phyloP scores from a whole-genome alignment of 2,797 vertebrate species.

The Tympanoctomys barrerae region DNA sequence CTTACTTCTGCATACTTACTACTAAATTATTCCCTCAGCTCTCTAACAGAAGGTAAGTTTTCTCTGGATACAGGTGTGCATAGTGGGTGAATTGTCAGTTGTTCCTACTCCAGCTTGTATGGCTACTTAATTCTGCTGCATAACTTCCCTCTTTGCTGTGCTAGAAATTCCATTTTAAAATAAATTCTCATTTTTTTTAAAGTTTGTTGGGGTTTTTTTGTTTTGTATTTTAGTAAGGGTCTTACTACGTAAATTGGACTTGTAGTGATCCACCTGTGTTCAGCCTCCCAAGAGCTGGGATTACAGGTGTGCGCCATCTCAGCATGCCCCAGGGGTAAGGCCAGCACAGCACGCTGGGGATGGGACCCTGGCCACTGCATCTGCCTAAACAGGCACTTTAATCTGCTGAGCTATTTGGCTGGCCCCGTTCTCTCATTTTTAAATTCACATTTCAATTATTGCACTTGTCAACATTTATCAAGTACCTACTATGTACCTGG shows the following conservation, averaged over 20 bases:
- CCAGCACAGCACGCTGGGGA: no score
- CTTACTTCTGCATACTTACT: not conserved
- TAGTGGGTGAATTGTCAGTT: rapidly evolving
- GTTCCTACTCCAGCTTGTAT: not conserved
- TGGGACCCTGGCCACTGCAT: no score
- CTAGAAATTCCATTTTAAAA: not conserved
- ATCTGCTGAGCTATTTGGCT: no score
- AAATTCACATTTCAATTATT: not conserved
- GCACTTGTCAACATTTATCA: not conserved
- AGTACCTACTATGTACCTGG: not conserved
- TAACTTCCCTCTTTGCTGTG: not conserved
- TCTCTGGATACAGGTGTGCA: not conserved
- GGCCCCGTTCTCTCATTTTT: not conserved
- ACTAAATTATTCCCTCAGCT: not conserved
- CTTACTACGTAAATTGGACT: no score
- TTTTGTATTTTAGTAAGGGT: no score
- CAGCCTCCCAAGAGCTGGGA: no score
- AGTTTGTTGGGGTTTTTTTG: no score
- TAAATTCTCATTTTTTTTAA: no score
- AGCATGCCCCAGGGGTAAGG: no score
- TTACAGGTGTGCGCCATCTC: no score
- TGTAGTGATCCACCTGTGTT: no score
- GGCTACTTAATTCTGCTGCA: not conserved
- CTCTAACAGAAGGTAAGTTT: not conserved
- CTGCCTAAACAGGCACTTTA: no score